Base-by-base conservation (phyloP, 2,113 vertebrate species). In the Synchiropus splendidus region DNA sequence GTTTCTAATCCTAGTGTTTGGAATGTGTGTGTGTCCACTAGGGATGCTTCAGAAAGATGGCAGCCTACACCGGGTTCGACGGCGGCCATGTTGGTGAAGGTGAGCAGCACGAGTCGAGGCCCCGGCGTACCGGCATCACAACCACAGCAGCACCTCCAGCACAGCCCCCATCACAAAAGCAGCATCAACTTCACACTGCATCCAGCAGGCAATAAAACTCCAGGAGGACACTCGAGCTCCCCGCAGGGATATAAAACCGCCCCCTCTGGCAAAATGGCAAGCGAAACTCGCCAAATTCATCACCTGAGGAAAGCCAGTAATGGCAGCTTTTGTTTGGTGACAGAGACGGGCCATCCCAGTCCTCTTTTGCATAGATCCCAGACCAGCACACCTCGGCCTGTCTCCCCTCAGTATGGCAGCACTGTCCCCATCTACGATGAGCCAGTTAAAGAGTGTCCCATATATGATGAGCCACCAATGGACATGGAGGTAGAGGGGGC, bases 1-100 rank as follows among this genome's bases (percentile, higher is more conserved):
- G 21, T 27, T 8, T 27, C 21, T 27, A 27, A 27, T 5, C 44
- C 33, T n/a, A n/a, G n/a, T n/a, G n/a, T 1, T 52, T 56, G 1
- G 1, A n/a, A n/a, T 16, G 6, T 6, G 1, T 56, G 9, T 60
- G 36, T 49, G 60, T 39, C 15, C 40, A 32, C 46, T 60, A 89
- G 85, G 48, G 86, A 88, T 39, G 47, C 66, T 18, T 67, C 82
- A 61, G 83, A 84, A 51, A 83, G 83, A 47, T 91, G 89, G 90
- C 89, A 91, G 72, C 89, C 90, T 21, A 36, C 75, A 15, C 88
- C 88, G 16, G 89, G 89, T 31, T 89, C 89, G 0, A 92, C 90
- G 77, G 88, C 90, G 39, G 77, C 89, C 44, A 89, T 90, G 89
- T 62, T 92, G 71, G 89, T 92, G 55, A 93, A 93, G 72, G 88